A percentile compares a stretch with the other conserved stretches of the same genome.
phyloP scores from a whole-genome alignment of 2,113 vertebrate genomes.

The Sciurus niger region DNA sequence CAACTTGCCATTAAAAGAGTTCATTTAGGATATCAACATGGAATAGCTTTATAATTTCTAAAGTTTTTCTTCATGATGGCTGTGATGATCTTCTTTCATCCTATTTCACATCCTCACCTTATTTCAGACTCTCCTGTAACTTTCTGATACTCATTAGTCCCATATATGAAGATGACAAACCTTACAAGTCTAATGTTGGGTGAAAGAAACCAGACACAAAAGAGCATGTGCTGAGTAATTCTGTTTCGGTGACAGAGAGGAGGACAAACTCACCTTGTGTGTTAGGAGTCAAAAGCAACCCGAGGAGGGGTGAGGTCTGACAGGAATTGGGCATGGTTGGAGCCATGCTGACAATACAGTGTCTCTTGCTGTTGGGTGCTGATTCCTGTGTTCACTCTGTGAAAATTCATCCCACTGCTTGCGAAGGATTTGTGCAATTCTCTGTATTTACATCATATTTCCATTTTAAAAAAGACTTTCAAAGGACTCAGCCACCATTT shows the following conservation, averaged over 20 bases:
- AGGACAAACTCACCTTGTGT: neutral
- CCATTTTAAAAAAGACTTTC: neutral
- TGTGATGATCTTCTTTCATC: neutral
- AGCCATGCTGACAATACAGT: neutral
- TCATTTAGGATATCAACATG: neutral
- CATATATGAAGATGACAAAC: neutral
- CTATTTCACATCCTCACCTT: neutral
- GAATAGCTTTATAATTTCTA: neutral
- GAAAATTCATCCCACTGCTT: neutral
- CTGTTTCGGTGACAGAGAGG: neutral
- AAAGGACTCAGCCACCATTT: neutral
- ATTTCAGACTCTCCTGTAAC: neutral
- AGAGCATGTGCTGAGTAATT: neutral
- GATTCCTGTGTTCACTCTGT: neutral
- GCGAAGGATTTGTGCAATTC: neutral
- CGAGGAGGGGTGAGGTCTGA: neutral
- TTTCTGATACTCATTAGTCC: neutral
- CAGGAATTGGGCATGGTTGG: neutral
- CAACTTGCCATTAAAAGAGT: neutral
- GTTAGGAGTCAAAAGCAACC: neutral
- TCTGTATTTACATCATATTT: neutral
- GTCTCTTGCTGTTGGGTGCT: neutral
- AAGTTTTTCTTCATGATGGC: neutral
- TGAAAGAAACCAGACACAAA: slow-evolving; percentile 17
- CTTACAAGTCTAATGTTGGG: neutral